Conservation (phyloP, 2,888 invertebrate species). For the Drosophila subquinaria region DNA sequence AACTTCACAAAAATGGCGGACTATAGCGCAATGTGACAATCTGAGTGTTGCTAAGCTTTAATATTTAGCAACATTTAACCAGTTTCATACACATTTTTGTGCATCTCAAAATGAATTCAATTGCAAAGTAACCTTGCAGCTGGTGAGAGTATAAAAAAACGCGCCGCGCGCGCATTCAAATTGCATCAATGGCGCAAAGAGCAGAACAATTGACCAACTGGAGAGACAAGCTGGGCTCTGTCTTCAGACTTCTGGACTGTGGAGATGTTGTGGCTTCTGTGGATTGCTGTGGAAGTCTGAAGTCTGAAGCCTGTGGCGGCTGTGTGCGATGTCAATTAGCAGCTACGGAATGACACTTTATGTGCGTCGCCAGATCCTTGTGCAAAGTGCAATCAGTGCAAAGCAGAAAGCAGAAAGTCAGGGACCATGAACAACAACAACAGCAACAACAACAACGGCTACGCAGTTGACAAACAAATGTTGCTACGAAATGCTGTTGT, state of each 20-base stretch:
- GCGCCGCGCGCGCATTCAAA: slow-evolving; percentile 74
- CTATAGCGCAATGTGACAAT: too few species aligned
- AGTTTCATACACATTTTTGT: not conserved
- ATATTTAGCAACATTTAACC: too few species aligned
- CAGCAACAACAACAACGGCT: slow-evolving; percentile 51
- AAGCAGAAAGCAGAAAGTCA: slow-evolving; percentile 75
- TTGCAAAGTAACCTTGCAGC: not conserved
- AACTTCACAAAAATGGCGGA: too few species aligned
- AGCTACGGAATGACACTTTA: slow-evolving; percentile 85
- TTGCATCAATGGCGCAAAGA: slow-evolving; percentile 71
- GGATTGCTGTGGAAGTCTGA: slow-evolving; percentile 8
- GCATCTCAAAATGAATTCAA: not conserved
- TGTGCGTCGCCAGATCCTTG: slow-evolving; percentile 79
- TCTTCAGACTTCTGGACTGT: slow-evolving; percentile 4
- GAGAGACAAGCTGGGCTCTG: slow-evolving; percentile 16
- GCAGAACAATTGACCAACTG: slow-evolving; percentile 72
- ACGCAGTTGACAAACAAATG: slow-evolving; percentile 80
- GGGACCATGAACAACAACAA: slow-evolving; percentile 62
- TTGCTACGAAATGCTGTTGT: slow-evolving; percentile 3
- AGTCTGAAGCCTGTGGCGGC: slow-evolving; percentile 41
- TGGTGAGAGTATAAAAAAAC: slow-evolving; percentile 43
- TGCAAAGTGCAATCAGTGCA: slow-evolving; percentile 83
- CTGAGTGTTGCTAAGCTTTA: too few species aligned
- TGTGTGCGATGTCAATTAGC: slow-evolving; percentile 86
- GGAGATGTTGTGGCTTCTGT: slow-evolving; percentile 23